Base-by-base conservation (phyloP, 2,888 invertebrate genomes). In the Mellilla xanthometata region DNA sequence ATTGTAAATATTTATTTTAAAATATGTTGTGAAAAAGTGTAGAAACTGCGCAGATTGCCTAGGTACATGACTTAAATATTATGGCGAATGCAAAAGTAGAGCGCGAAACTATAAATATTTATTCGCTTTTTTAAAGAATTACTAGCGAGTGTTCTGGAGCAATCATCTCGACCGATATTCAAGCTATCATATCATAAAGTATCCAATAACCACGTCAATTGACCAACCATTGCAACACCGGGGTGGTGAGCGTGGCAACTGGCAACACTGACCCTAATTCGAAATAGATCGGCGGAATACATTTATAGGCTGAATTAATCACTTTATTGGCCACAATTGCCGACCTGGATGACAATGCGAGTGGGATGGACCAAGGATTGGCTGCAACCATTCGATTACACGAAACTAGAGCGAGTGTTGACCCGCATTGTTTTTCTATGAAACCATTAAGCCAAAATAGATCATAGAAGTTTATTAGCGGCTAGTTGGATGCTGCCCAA, bases 241-340 rank as follows among this genome's bases (percentile, higher is more conserved):
- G 68, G 65, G 69, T 65, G 39, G 39, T 27, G 28, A 49, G 42
- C 53, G 49, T 45, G 51, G 47, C 34, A 49, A 30, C 35, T 51
- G 40, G 35, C 60, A 70, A 52, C 65, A 62, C 62, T 68, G 84
- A 73, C 84, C 84, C 69, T 83, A 83, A 85, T 86, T 85, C 68
- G 60, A 65, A 83, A 81, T 80, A 77, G 81, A 80, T 82, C 76
- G 72, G 72, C 68, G 70, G 74, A 70, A 76, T 73, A 78, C 73
- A 80, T 75, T 72, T 76, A 77, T 74, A 72, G 68, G 67, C 72
- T 70, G 71, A 82, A 82, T 83, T 85, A 85, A 85, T 84, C 82
- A 85, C 80, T 84, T 77, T 78, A 85, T 83, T 81, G 79, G 73
- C 72, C 73, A 72, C 81, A 79, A 81, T 76, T 73, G 70, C 65